These are phyloP conservation scores for Melipona bicolor DNA, from an alignment of 2,888 invertebrate genomes.

Conservation along the genomic window DNA sequence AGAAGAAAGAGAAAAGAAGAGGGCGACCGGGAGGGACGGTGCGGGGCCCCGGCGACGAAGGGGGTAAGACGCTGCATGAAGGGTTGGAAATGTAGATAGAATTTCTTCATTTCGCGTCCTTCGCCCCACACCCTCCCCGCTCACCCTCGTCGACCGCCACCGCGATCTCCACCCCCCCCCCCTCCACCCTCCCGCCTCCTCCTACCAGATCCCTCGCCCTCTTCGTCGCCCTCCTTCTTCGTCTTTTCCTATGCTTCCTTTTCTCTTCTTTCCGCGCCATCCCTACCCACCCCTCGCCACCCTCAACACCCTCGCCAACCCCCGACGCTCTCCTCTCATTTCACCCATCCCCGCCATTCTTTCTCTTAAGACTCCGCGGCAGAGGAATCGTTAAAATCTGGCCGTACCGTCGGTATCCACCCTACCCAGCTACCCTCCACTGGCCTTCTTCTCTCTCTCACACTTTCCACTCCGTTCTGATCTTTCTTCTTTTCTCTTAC, in stretches of 20 bases:
- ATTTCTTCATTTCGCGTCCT: constrained; percentile 87
- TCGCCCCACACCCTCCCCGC: constrained; percentile 78
- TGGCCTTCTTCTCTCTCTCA: constrained; percentile 55
- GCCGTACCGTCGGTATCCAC: constrained; percentile 81
- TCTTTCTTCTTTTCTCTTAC: constrained; percentile 54
- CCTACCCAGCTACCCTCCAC: constrained; percentile 69
- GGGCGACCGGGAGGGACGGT: constrained; percentile 67
- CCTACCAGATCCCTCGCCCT: constrained; percentile 12
- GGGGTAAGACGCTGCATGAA: constrained; percentile 84
- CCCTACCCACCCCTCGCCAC: constrained; percentile 61
- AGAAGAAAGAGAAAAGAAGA: constrained; percentile 71
- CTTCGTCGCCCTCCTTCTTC: constrained; percentile 58
- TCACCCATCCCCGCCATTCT: constrained; percentile 83
- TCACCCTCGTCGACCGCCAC: constrained; percentile 78
- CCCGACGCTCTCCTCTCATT: constrained; percentile 80
- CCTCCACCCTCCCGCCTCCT: constrained; percentile 54
- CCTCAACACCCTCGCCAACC: constrained; percentile 70
- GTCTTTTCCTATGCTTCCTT: constrained; percentile 65
- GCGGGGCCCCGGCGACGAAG: constrained; percentile 67
- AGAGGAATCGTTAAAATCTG: constrained; percentile 85
- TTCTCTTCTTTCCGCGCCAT: constrained; percentile 73
- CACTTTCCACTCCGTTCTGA: constrained; percentile 8
- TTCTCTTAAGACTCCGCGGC: constrained; percentile 84
- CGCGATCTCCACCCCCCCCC: constrained; percentile 80
- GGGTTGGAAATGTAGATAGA: constrained; percentile 87